Evolutionary conservation across 2,797 vertebrate species (phyloP).

Genomic region (Remorina albescens): DNA sequence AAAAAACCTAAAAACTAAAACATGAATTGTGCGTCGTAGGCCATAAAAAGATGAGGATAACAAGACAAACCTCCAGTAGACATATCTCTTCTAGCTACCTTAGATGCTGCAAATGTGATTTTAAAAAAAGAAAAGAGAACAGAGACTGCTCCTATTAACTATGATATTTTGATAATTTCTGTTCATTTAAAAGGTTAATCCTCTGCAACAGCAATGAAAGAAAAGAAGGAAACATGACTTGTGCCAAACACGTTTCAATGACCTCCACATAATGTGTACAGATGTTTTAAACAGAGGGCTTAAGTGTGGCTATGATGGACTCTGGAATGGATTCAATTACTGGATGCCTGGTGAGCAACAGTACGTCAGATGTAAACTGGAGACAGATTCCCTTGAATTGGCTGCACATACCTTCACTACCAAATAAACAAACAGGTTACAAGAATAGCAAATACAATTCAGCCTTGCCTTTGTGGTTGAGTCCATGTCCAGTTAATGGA

Average conservation of each 20-base stretch:
- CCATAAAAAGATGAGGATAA: not conserved
- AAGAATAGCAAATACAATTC: conserved; percentile 39
- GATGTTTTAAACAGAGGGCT: not conserved
- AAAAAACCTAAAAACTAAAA: not conserved
- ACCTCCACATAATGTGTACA: conserved; percentile 16
- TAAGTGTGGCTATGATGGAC: not conserved
- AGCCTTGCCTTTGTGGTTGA: conserved; percentile 28
- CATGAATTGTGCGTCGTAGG: not conserved
- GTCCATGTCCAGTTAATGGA: conserved; percentile 14
- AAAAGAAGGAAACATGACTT: not conserved
- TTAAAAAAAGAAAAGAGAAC: conserved; percentile 5
- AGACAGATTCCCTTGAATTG: conserved; percentile 10
- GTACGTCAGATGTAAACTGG: not conserved
- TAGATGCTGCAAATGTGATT: not conserved
- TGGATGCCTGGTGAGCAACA: not conserved
- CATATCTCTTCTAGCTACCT: not conserved
- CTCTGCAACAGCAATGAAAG: conserved; percentile 16
- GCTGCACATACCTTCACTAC: not conserved
- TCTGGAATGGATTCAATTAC: conserved; percentile 4
- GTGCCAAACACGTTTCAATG: conserved; percentile 1
- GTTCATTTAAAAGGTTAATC: conserved; percentile 31
- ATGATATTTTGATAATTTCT: conserved; percentile 22
- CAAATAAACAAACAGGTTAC: conserved; percentile 23
- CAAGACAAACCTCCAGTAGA: not conserved
- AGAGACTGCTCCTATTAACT: conserved; percentile 13